These are phyloP conservation scores for Dendrophyllia cribrosa DNA, from an alignment of 64 coral and sea anemone genomes.

Conservation along the genomic window DNA sequence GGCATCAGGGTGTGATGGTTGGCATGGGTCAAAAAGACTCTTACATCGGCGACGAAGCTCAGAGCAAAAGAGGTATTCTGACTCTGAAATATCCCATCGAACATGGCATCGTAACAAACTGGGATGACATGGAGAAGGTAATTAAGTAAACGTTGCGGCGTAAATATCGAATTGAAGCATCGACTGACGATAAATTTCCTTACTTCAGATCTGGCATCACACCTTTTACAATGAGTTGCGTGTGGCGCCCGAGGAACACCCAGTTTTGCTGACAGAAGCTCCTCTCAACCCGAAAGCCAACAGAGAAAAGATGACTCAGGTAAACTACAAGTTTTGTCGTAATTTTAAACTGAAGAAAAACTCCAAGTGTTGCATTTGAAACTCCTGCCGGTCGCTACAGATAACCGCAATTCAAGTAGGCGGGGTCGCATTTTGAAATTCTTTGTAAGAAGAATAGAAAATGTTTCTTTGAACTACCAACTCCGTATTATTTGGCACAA, in stretches of 20 bases:
- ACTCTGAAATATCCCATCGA: constrained; percentile 86
- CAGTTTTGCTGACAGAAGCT: constrained; percentile 74
- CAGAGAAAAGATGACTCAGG: constrained; percentile 81
- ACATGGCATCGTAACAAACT: constrained; percentile 86
- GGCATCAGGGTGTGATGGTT: constrained; percentile 88
- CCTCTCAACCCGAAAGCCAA: constrained; percentile 75
- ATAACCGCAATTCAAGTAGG: too few species aligned
- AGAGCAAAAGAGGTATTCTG: constrained; percentile 90
- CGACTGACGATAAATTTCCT: not conserved
- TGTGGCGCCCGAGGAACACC: constrained; percentile 70
- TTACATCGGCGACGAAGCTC: constrained; percentile 85
- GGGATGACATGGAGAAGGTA: constrained; percentile 91
- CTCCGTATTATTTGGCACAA: too few species aligned
- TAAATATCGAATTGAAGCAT: not conserved
- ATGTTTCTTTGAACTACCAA: too few species aligned
- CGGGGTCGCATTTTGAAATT: not conserved
- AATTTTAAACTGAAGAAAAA: not conserved
- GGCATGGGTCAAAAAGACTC: constrained; percentile 93
- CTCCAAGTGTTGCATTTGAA: too few species aligned
- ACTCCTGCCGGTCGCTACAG: not conserved
- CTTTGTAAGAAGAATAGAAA: not conserved
- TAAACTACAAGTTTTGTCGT: not conserved
- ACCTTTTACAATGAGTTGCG: constrained; percentile 85
- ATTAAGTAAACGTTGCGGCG: not conserved
- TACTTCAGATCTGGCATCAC: constrained; percentile 79